Base-by-base conservation (phyloP, 2,113 vertebrate genomes). In the Pipra filicauda region DNA sequence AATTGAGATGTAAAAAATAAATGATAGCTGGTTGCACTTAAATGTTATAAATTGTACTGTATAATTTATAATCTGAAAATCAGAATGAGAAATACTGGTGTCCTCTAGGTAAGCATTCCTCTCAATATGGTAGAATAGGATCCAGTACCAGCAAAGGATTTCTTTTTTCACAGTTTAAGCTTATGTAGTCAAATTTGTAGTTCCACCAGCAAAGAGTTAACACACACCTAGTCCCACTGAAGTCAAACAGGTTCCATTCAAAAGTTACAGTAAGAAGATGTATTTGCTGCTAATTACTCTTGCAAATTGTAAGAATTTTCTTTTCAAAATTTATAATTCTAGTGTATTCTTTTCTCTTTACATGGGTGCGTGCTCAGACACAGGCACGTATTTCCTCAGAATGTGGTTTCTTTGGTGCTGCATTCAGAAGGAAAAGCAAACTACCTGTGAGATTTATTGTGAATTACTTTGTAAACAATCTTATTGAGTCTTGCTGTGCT, bases 381-480 rank as follows among this genome's bases (percentile, higher is more conserved):
- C 19, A 44, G 15, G 24, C 61, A 64, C 0, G 0, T 26, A 41
- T 43, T 27, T 69, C 49, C 57, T 76, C 28, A 71, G 64, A 80
- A 80, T 75, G 22, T 54, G 12, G 14, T 76, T 79, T 67, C 89
- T 88, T 44, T 84, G 71, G 28, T 74, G 46, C 46, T 66, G 17
- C 23, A 31, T 61, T 80, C 2, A 0, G 55, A 95, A 85, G 67
- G 67, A 94, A 95, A 91, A 85, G 46, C 62, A 93, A 88, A 88
- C 26, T 88, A 69, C 23, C 31, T 55, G 51, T 73, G 74, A 93
- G 81, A 91, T 95, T 95, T 93, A 94, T 75, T 82, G 75, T 69
- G 67, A 83, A 88, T 65, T 91, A 83, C 49, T 91, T 88, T 57
- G 88, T 87, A 93, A 96, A 88, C 69, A 81, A 77, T 80, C 54